Evolutionary conservation across 2,888 invertebrate species (phyloP).

Genomic region (Xestia c-nigrum): DNA sequence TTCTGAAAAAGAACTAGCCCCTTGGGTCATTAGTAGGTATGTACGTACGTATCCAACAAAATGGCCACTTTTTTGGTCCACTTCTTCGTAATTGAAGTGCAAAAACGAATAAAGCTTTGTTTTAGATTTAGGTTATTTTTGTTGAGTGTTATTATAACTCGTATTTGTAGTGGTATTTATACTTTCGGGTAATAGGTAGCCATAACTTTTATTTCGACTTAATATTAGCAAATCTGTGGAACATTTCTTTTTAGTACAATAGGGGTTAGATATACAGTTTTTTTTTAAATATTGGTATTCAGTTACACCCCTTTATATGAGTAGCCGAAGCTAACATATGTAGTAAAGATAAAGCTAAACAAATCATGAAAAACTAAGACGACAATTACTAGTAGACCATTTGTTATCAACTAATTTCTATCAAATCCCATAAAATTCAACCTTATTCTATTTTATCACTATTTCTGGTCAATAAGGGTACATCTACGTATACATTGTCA

Average conservation of each 20-base stretch:
- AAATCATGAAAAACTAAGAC: neutral
- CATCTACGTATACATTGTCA: neutral
- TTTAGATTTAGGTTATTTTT: slow-evolving; percentile 6
- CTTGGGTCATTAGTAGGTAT: slow-evolving; percentile 57
- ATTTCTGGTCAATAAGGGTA: neutral
- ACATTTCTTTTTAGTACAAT: neutral
- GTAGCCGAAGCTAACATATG: neutral
- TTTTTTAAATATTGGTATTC: neutral
- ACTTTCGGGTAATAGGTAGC: slow-evolving; percentile 12
- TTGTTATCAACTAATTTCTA: neutral
- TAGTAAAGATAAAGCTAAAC: neutral
- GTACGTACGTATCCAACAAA: slow-evolving; percentile 36
- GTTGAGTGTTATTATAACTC: slow-evolving; percentile 2
- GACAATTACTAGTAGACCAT: neutral
- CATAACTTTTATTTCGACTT: slow-evolving; percentile 23
- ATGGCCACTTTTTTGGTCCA: slow-evolving; percentile 57
- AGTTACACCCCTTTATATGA: neutral
- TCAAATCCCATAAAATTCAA: neutral
- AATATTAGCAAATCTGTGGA: neutral
- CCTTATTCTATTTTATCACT: neutral
- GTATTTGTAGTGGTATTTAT: neutral
- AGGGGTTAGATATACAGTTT: neutral
- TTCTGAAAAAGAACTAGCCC: slow-evolving; percentile 56
- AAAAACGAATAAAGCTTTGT: slow-evolving; percentile 53
- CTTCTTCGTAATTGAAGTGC: slow-evolving; percentile 62